A percentile compares a stretch with the other conserved stretches of the same genome.
Conservation (phyloP, 2,888 invertebrate genomes). For the Gandaritis pyraliata region DNA sequence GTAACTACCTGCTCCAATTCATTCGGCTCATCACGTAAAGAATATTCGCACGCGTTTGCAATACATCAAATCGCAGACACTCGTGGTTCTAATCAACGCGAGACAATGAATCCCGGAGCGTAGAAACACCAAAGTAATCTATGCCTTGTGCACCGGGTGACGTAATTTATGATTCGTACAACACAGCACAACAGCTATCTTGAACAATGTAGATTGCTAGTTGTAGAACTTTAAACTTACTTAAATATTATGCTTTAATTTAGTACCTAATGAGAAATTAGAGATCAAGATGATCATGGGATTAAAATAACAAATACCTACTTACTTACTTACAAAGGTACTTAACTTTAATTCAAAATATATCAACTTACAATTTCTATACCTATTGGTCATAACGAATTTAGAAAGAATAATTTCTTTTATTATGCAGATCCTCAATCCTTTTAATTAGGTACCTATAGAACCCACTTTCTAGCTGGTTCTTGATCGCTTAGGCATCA, state of each 20-base stretch:
- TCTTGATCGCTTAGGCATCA: too few species aligned
- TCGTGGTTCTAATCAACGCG: slow-evolving; percentile 42
- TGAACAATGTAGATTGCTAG: slow-evolving; percentile 1
- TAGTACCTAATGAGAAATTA: too few species aligned
- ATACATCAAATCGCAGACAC: slow-evolving; percentile 43
- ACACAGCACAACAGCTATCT: slow-evolving; percentile 6
- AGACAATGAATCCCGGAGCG: slow-evolving; percentile 38
- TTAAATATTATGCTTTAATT: not conserved
- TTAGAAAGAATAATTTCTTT: too few species aligned
- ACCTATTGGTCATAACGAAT: too few species aligned
- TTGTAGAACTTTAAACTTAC: not conserved
- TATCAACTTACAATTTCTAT: too few species aligned
- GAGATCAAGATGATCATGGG: too few species aligned
- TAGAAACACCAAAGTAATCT: slow-evolving; percentile 20
- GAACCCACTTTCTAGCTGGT: too few species aligned
- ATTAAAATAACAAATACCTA: too few species aligned
- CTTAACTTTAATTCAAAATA: too few species aligned
- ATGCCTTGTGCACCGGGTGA: slow-evolving; percentile 18
- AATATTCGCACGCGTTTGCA: slow-evolving; percentile 30
- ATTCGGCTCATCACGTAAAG: slow-evolving; percentile 25
- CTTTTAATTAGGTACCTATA: too few species aligned
- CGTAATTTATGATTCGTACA: slow-evolving; percentile 27
- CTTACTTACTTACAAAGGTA: too few species aligned
- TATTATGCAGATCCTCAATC: too few species aligned
- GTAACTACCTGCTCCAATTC: slow-evolving; percentile 9